Evolutionary conservation across 2,797 vertebrate genomes (phyloP).

Genomic region (Sciurus vulgaris): DNA sequence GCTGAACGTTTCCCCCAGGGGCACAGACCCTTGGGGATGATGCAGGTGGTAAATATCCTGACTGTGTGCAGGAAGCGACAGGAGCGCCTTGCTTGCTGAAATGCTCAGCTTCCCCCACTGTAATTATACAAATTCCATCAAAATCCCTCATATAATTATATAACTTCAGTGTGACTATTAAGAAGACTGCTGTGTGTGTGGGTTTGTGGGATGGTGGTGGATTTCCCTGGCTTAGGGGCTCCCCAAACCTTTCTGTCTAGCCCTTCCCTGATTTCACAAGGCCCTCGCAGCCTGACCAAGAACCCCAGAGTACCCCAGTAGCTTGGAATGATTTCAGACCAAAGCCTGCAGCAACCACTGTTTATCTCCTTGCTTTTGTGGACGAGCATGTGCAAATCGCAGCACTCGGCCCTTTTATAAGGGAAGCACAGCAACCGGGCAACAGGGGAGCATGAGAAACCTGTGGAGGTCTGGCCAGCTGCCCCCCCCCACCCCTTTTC

Average conservation of each 20-base stretch:
- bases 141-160: not conserved
- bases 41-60: not conserved
- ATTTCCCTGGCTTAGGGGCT: not conserved
- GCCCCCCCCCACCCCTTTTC: too few species aligned
- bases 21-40: not conserved
- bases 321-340: constrained; percentile 3
- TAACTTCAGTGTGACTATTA: not conserved
- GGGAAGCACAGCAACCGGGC: not conserved
- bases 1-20: not conserved
- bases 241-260: not conserved
- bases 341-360: not conserved
- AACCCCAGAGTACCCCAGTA: not conserved
- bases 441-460: not conserved
- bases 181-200: not conserved
- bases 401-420: not conserved
- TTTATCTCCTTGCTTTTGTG: not conserved
- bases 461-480: rapidly evolving
- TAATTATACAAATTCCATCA: not conserved
- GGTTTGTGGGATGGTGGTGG: not conserved
- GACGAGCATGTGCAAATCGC: not conserved
- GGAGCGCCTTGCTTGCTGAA: not conserved
- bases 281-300: not conserved
- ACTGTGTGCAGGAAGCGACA: not conserved
- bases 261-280: not conserved
- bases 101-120: not conserved